Base-by-base conservation (phyloP, 2,113 vertebrate species). In the Alligator sinensis region DNA sequence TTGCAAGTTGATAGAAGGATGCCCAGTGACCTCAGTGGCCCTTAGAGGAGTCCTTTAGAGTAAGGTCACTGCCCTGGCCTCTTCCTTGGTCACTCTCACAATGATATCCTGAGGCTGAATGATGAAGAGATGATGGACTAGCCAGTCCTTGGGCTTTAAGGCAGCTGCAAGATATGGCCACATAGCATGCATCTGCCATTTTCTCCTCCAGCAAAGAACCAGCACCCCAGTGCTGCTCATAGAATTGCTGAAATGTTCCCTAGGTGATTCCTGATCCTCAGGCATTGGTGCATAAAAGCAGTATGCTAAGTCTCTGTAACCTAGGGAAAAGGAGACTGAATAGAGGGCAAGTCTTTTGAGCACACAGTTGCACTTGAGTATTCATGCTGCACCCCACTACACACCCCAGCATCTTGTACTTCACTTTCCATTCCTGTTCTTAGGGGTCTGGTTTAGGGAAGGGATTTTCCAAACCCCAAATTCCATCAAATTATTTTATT, bases 281-380 rank as follows among this genome's bases (percentile, higher is more conserved):
- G 63, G 30, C 66, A 30, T 27, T 58, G 19, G 3, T 4, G 63
- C 64, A 8, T 19, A 7, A 70, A 4, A 57, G 18, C 6, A 76
- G 24, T 62, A 30, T 1, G 0, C 28, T 91, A 72, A 19, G 1
- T 4, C 15, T 5, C 60, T 66, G 59, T 47, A 28, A 1, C 0
- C 2, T 0, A 0, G 18, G 2, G 21, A 6, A 1, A 4, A 21
- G 9, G 17, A 6, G 14, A 0, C 0, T 0, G 61, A 34, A 61
- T 34, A 19, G 9, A 21, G 21, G 70, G 70, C 7, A 47, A 47
- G 24, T 72, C 47, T 25, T n/a, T 30, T 60, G 27, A 60, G 47
- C 54, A 12, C 34, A 0, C 0, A 6, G 2, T 11, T 2, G 2
- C 19, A 4, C 8, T 22, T 60, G 12, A 9, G 25, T 14, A 9